A percentile compares a stretch with the other conserved stretches of the same genome.
These are phyloP conservation scores for Siderastrea siderea DNA, from an alignment of 92 coral and sea anemone species.

Conservation along the genomic window DNA sequence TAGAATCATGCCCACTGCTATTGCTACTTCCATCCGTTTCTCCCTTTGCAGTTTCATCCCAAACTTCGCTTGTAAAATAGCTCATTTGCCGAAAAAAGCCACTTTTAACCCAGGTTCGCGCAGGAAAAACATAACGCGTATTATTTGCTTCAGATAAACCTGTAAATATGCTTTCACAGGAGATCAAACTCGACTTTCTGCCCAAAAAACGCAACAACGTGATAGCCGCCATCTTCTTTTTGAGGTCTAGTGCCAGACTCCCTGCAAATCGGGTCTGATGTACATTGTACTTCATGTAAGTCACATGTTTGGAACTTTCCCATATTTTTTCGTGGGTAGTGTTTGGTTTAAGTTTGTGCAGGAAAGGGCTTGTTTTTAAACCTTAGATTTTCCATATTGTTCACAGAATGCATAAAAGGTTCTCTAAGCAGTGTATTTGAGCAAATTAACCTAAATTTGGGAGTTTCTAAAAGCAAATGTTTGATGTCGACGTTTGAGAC, in stretches of 20 bases:
- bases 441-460: not conserved
- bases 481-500: not conserved
- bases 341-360: not conserved
- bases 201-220: not conserved
- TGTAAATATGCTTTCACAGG: not conserved
- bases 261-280: not conserved
- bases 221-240: slow-evolving; percentile 25
- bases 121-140: not conserved
- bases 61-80: slow-evolving; percentile 3
- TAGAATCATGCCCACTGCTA: not conserved
- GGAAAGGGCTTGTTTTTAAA: not conserved
- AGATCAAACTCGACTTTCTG: not conserved
- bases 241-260: not conserved
- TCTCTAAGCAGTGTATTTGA: not conserved
- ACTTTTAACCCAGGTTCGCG: not conserved
- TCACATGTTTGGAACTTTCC: not conserved
- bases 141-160: not conserved
- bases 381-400: not conserved
- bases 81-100: not conserved
- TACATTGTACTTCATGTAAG: slow-evolving; percentile 6
- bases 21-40: not conserved
- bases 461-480: not conserved
- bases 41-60: not conserved
- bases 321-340: not conserved
- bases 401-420: no score